Evolutionary conservation across 2,797 vertebrate genomes (phyloP), one percentile per base, ranked within the genome.

Genomic region (Myotis myotis): DNA sequence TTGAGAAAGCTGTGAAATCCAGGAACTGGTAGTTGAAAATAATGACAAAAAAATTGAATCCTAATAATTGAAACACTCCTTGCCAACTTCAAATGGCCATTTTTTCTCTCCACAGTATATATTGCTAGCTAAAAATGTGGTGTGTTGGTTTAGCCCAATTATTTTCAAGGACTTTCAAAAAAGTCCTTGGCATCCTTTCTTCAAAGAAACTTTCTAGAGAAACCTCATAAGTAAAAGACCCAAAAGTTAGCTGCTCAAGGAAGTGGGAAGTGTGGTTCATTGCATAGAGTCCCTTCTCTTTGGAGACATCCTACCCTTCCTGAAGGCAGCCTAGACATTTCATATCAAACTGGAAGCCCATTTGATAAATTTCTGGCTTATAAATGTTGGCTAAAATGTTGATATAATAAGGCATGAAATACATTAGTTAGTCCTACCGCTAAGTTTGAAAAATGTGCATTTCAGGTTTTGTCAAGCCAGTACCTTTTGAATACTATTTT

Each of bases 1-100:
- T 91, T 92, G 86, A 94, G 41, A 87, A 19, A 86, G 64, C 64
- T 71, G 11, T 47, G 66, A 57, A 72, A 91, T 68, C 30, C 62
- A 80, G 95, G n/a, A 51, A n/a, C 33, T 70, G 60, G 17, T 78
- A 82, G 86, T 38, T 89, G 85, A 92, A 91, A 71, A 88, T 75
- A 66, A 51, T 79, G 55, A n/a, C 25, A 51, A 71, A 92, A 55
- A 57, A 87, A 90, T 75, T 74, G 68, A 95, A 84, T 75, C 53
- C 53, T 80, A 60, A 33, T 80, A 47, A 49, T 74, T 15, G 55
- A 68, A 93, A 51, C n/a, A 76, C 16, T 25, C 16, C 41, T 87
- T 79, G 66, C 36, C n/a, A 74, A 64, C n/a, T 94, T 78, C 19
- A 16, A 71, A 33, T 47, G 62, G 49, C 38, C 44, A 57, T 62